Conservation (phyloP, 2,113 vertebrate genomes). For the Megaceryle maxima region DNA sequence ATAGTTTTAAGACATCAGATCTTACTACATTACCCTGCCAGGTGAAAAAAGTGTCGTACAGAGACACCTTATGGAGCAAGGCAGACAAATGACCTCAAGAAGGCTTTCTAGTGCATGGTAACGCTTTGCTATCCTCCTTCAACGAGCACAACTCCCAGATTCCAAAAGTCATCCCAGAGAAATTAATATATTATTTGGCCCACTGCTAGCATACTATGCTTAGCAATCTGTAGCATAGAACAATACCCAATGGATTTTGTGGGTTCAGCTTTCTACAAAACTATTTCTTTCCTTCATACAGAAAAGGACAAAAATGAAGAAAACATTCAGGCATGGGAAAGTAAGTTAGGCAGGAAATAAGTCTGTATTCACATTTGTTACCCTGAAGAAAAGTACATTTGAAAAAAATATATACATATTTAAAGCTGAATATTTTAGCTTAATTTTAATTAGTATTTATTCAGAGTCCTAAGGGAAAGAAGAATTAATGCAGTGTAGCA, state of each 20-base stretch:
- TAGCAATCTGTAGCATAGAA: constrained; percentile 16
- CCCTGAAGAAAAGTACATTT: constrained; percentile 21
- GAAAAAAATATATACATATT: background rate
- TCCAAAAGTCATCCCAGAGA: background rate
- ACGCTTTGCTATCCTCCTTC: background rate
- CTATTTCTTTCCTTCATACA: constrained; percentile 33
- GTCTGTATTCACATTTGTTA: constrained; percentile 44
- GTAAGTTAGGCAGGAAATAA: constrained; percentile 56
- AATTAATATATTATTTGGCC: background rate
- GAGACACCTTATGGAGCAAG: background rate
- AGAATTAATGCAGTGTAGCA: background rate
- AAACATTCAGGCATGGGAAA: constrained; percentile 55
- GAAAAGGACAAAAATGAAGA: constrained; percentile 49
- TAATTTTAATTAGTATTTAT: constrained; percentile 53
- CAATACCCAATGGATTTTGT: constrained; percentile 55
- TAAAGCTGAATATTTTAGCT: background rate
- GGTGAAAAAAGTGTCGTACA: background rate
- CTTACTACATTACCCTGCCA: background rate
- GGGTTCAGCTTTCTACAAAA: constrained; percentile 51
- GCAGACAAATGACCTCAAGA: background rate
- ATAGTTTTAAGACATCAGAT: background rate
- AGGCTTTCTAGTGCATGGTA: background rate
- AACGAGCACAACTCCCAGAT: background rate
- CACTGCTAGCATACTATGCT: constrained; percentile 5
- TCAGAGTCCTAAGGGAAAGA: constrained; percentile 7